These are phyloP conservation scores for Phaethon lepturus DNA, from an alignment of 2,113 vertebrate genomes.

Conservation along the genomic window DNA sequence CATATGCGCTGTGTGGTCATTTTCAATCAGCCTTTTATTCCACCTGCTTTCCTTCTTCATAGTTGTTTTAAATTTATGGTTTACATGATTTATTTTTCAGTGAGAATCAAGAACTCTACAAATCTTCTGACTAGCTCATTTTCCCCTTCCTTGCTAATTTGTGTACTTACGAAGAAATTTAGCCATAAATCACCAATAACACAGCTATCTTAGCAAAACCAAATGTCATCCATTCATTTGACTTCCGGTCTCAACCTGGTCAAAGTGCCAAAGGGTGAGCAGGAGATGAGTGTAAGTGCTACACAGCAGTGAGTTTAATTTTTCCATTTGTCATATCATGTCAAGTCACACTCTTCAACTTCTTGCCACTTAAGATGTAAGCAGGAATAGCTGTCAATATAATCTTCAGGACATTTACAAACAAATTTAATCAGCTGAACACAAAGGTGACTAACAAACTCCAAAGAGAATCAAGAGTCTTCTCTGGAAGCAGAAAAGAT, in stretches of 20 bases:
- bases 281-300: slow-evolving; percentile 1
- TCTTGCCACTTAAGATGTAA: slow-evolving; percentile 67
- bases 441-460: slow-evolving; percentile 69
- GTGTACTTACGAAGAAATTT: slow-evolving; percentile 52
- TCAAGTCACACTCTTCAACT: slow-evolving; percentile 64
- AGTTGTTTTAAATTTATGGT: slow-evolving; percentile 49
- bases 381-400: slow-evolving; percentile 76
- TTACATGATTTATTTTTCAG: slow-evolving; percentile 27
- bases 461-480: slow-evolving; percentile 59
- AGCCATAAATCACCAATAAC: slow-evolving; percentile 62
- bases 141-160: slow-evolving; percentile 56
- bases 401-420: slow-evolving; percentile 67
- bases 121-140: slow-evolving; percentile 38
- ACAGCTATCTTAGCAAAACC: slow-evolving; percentile 38
- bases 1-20: neutral
- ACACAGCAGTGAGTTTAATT: slow-evolving; percentile 24
- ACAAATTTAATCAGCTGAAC: slow-evolving; percentile 73
- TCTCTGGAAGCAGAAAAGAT: slow-evolving; percentile 43
- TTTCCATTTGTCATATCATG: slow-evolving; percentile 72
- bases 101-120: slow-evolving; percentile 49
- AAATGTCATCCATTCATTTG: slow-evolving; percentile 41
- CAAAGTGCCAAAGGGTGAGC: slow-evolving; percentile 21
- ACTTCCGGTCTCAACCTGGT: neutral
- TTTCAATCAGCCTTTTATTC: slow-evolving; percentile 32
- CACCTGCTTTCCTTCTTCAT: slow-evolving; percentile 26